Evolutionary conservation across 2,113 vertebrate species (phyloP).

Genomic region (Etheostoma spectabile): DNA sequence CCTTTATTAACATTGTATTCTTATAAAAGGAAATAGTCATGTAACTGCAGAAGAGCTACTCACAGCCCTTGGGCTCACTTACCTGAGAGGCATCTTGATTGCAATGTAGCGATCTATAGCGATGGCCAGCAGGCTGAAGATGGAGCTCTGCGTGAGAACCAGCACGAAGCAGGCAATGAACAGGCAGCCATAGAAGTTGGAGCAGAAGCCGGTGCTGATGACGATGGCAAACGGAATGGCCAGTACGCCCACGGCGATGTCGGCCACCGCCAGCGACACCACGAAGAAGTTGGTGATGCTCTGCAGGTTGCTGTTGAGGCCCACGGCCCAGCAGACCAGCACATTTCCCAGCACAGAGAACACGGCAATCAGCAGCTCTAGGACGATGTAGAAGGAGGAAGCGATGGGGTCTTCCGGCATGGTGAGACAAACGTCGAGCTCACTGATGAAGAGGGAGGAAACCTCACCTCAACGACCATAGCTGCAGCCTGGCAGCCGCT

Average conservation of each 20-base stretch:
- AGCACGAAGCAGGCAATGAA: conserved; percentile 97
- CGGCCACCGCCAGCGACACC: conserved; percentile 94
- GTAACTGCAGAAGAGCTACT: not conserved
- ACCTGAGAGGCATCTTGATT: conserved; percentile 96
- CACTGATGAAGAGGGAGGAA: conserved; percentile 76
- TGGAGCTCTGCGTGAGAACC: conserved; percentile 96
- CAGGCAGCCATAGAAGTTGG: conserved; percentile 94
- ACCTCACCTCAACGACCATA: conserved; percentile 88
- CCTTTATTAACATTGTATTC: not conserved
- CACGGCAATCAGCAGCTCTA: conserved; percentile 93
- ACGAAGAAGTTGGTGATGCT: conserved; percentile 98
- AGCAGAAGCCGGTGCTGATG: conserved; percentile 96
- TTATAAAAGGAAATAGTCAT: not conserved
- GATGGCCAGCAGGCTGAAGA: conserved; percentile 97
- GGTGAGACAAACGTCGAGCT: conserved; percentile 74
- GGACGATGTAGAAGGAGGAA: conserved; percentile 85
- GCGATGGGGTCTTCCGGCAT: conserved; percentile 81
- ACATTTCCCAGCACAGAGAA: conserved; percentile 95
- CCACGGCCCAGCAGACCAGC: conserved; percentile 97
- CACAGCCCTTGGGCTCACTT: conserved; percentile 57
- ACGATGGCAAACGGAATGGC: conserved; percentile 95
- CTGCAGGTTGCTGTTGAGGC: conserved; percentile 95
- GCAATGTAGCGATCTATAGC: conserved; percentile 96
- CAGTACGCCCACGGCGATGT: conserved; percentile 95
- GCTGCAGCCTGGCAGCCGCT: conserved; percentile 82